Base-by-base conservation (phyloP, 2,888 invertebrate genomes). In the Acleris sparsana region DNA sequence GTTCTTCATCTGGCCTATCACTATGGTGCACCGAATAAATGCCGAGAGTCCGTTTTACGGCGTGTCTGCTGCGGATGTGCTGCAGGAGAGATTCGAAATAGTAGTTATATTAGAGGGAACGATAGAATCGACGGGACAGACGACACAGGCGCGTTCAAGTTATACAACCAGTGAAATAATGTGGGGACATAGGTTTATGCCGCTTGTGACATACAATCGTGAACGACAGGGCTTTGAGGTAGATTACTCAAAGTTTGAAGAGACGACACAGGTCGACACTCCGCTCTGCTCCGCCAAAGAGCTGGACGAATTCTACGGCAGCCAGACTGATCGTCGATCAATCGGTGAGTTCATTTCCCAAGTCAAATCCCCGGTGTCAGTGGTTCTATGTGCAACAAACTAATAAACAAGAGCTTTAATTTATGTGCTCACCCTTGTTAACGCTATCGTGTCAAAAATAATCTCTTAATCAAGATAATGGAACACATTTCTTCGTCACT, bases 1-100 rank as follows among this genome's bases (percentile, higher is more conserved):
- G 20, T 97, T 98, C 90, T 96, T 98, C 82, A 97, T 98, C 73
- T 98, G 98, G 98, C 98, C 98, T 0, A 96, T 97, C 82, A 97
- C 97, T 1, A 96, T 98, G 78, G 96, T 97, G 46, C 98, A 98
- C 83, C 94, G 94, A 78, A 98, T 98, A 80, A 96, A 97, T 82
- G 95, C 94, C 0, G 91, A 94, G 43, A 97, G 97, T 79, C 98
- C 98, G 0, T 95, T 98, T 75, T 98, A 96, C 87, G 94, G 95
- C 66, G 94, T 98, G 79, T 96, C 96, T 0, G 97, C 97, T 0
- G 95, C 96, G 51, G 97, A 97, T 80, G 94, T 98, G 79, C 92
- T 96, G 51, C 94, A 95, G 73, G 95, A 97, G 76, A 94, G 96
- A 73, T 97, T 97, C 83, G 95, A 97, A 88, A 93, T 97, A 79